A percentile compares a stretch with the other conserved stretches of the same genome.
phyloP scores from a whole-genome alignment of 2,113 vertebrate genomes.

The Nothoprocta perdicaria region DNA sequence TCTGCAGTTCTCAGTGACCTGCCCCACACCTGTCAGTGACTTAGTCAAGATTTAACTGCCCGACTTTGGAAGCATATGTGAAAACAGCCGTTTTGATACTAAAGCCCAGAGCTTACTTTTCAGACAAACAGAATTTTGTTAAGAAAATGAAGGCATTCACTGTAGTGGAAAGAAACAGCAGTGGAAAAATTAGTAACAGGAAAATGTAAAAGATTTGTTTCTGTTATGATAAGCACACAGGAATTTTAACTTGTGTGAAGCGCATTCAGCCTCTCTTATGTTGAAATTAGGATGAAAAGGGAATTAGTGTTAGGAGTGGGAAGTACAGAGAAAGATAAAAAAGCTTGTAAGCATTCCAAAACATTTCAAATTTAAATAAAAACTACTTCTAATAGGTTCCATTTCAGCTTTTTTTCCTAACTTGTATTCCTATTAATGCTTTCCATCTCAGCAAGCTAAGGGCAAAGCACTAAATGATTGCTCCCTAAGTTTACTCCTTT shows the following conservation, averaged over 20 bases:
- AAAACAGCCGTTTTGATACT: not conserved
- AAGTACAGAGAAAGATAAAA: not conserved
- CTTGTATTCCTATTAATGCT: not conserved
- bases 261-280: not conserved
- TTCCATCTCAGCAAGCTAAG: not conserved
- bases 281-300: slow-evolving; percentile 38
- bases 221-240: not conserved
- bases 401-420: not conserved
- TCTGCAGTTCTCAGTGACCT: not conserved
- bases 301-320: not conserved
- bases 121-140: not conserved
- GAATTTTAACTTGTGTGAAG: not conserved
- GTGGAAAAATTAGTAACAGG: slow-evolving; percentile 4
- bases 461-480: not conserved
- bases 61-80: not conserved
- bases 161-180: not conserved
- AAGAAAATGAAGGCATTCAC: not conserved
- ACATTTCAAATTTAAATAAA: slow-evolving; percentile 30
- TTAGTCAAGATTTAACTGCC: not conserved
- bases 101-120: not conserved
- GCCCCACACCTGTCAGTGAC: not conserved
- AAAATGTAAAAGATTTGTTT: not conserved
- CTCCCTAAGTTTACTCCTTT: not conserved
- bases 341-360: slow-evolving; percentile 18
- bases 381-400: not conserved